Evolutionary conservation across 2,888 invertebrate genomes (phyloP), one percentile per base, ranked within the genome.

Genomic region (Acronicta aceris): DNA sequence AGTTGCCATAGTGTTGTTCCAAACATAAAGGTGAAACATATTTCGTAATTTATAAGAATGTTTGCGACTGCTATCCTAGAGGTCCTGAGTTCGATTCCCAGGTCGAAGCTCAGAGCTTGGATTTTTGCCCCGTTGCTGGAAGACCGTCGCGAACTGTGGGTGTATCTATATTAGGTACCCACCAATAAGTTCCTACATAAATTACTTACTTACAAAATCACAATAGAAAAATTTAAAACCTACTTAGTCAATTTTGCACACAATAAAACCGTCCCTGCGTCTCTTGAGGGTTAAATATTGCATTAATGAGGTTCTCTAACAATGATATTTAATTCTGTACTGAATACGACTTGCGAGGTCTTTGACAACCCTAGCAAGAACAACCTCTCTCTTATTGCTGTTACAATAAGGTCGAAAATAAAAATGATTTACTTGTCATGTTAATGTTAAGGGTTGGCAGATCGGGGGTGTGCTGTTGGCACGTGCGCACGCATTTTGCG

Each of bases 311-410:
- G 84, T 86, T 78, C 77, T 76, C 88, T 85, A 89, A 94, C 93
- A 93, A 94, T 94, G 90, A 89, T 89, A 92, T 94, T 93, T 93
- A 93, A 94, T 92, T 91, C 90, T 85, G 77, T 83, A 86, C 84
- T 84, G 88, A 91, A 89, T 70, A 58, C 90, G 89, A 89, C 86
- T 88, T 84, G 82, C 89, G 76, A 78, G 74, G 78, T 70, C 71
- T 75, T 73, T 65, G 55, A 66, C 62, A 58, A 62, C 51, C 57
- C 64, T 62, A 51, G 27, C 25, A 33, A 43, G n/a, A 46, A 17
- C 58, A 56, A 13, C 42, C 52, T 38, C 16, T 43, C 50, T 27
- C 69, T 62, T 74, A 79, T 75, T 48, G 7, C 13, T 50, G 12
- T 52, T 6, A 1, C 0, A 9, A 64, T 81, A 88, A 81, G 79